phyloP scores from a whole-genome alignment of 2,888 invertebrate genomes.

The Anarsia innoxiella region DNA sequence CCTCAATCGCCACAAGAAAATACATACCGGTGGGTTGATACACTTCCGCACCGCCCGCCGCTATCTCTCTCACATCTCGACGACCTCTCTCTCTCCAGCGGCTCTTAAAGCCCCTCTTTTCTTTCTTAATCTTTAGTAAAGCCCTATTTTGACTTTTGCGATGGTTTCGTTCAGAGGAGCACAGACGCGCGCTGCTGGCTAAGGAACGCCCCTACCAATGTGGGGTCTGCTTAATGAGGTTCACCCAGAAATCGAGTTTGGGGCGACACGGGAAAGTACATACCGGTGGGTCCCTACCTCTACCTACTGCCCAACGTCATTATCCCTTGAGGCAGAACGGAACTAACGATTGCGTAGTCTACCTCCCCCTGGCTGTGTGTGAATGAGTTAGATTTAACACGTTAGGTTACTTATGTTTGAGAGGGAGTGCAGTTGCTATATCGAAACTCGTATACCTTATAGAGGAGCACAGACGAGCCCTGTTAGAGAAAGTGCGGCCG shows the following conservation, averaged over 20 bases:
- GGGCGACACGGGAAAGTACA: slow-evolving; percentile 81
- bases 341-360: slow-evolving; percentile 42
- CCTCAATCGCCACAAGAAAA: slow-evolving; percentile 82
- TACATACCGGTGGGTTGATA: slow-evolving; percentile 77
- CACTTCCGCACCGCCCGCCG: slow-evolving; percentile 38
- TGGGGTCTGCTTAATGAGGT: slow-evolving; percentile 78
- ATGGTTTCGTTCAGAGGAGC: slow-evolving; percentile 66
- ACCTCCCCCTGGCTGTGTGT: slow-evolving; percentile 71
- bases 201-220: slow-evolving; percentile 77
- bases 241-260: slow-evolving; percentile 80
- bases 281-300: slow-evolving; percentile 66
- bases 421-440: slow-evolving; percentile 64
- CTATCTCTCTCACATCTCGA: slow-evolving; percentile 30
- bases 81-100: slow-evolving; percentile 21
- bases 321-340: slow-evolving; percentile 62
- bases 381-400: slow-evolving; percentile 46
- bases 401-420: slow-evolving; percentile 54
- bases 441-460: slow-evolving; percentile 72
- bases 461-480: slow-evolving; percentile 77
- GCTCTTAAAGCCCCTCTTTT: slow-evolving; percentile 28
- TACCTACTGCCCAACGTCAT: slow-evolving; percentile 48
- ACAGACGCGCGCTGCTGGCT: slow-evolving; percentile 64
- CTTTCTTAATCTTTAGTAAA: slow-evolving; percentile 24
- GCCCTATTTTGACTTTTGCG: slow-evolving; percentile 43
- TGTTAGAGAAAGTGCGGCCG: slow-evolving; percentile 78